These are phyloP conservation scores for Gymnarchus niloticus DNA, from an alignment of 2,113 vertebrate species.

Conservation along the genomic window DNA sequence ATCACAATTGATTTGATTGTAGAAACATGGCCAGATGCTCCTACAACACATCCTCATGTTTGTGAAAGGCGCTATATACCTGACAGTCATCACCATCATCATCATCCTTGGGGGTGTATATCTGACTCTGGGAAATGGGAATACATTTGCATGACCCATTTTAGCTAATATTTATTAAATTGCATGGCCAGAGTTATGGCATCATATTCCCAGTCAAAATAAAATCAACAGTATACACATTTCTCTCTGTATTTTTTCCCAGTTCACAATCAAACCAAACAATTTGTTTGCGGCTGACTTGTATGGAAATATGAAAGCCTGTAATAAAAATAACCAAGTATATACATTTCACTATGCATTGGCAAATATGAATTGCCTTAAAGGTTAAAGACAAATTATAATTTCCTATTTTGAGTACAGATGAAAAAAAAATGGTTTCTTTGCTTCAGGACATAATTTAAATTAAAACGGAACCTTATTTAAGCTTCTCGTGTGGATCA, in stretches of 20 bases:
- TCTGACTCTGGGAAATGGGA: neutral
- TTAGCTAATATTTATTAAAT: neutral
- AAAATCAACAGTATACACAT: neutral
- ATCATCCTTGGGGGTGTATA: neutral
- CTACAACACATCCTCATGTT: neutral
- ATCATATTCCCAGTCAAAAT: neutral
- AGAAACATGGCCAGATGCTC: neutral
- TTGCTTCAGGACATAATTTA: conserved; percentile 11
- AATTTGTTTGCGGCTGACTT: neutral
- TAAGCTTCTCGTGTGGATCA: neutral
- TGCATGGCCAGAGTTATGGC: neutral
- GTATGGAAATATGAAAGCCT: neutral
- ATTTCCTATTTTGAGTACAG: conserved; percentile 4
- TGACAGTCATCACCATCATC: too few species aligned
- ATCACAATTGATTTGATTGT: too few species aligned
- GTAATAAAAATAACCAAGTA: neutral
- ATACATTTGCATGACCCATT: conserved; percentile 7
- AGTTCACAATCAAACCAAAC: neutral
- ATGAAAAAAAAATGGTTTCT: neutral
- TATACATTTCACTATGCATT: neutral
- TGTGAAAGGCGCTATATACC: neutral
- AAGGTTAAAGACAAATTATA: conserved; percentile 19
- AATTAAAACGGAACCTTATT: conserved; percentile 15
- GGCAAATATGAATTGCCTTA: neutral
- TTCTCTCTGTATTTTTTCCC: neutral